Evolutionary conservation across 1,140 invertebrate species (phyloP).

Genomic region (Antheraea mylitta): DNA sequence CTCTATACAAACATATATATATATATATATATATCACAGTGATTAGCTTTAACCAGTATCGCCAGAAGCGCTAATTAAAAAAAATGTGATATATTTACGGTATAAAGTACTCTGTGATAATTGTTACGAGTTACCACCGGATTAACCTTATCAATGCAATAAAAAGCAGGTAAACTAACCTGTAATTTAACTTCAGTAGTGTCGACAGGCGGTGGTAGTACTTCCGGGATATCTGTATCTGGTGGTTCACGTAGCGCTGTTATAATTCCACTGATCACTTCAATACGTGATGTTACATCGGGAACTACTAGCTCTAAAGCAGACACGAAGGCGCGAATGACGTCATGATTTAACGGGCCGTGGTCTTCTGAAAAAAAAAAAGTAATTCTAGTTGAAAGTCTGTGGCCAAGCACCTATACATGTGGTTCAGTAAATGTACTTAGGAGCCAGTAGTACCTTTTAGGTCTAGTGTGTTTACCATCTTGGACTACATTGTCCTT

Average conservation of each 20-base stretch:
- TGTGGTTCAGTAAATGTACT: too few species aligned
- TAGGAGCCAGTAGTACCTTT: too few species aligned
- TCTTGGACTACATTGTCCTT: too few species aligned
- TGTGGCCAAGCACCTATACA: too few species aligned
- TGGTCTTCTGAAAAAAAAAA: constrained; percentile 51
- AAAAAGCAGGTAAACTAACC: constrained; percentile 31
- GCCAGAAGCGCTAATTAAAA: too few species aligned
- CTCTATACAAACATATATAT: too few species aligned
- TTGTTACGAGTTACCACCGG: too few species aligned
- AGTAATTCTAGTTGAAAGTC: background rate
- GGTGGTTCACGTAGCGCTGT: constrained; percentile 58
- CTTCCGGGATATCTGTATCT: constrained; percentile 37
- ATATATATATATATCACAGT: too few species aligned
- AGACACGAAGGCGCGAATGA: constrained; percentile 61
- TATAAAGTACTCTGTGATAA: too few species aligned
- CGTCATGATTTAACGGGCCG: constrained; percentile 55
- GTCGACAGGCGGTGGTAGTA: constrained; percentile 43
- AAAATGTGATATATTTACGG: too few species aligned
- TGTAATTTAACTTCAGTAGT: constrained; percentile 58
- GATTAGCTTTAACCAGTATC: too few species aligned
- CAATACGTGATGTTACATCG: constrained; percentile 58
- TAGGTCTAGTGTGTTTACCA: too few species aligned
- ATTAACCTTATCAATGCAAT: background rate
- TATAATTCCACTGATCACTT: constrained; percentile 57
- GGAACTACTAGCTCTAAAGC: constrained; percentile 62